phyloP scores from a whole-genome alignment of 2,797 vertebrate species.

The Malacoraja senta region DNA sequence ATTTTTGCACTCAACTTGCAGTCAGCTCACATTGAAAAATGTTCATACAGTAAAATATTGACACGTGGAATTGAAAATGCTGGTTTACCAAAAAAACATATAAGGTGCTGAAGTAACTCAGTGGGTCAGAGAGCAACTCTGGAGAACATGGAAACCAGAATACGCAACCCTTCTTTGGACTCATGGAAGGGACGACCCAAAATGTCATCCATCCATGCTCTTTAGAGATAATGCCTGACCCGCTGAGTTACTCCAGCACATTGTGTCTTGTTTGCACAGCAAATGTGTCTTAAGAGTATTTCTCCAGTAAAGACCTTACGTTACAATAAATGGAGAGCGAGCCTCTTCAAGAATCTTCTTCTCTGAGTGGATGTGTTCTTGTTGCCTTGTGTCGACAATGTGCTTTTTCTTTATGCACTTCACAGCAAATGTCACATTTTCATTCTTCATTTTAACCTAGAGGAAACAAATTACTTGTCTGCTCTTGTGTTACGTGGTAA shows the following conservation, averaged over 20 bases:
- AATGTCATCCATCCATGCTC: too few relatives aligned
- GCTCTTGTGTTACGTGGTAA: neutral
- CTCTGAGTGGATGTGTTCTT: slow-evolving; percentile 86
- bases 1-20: neutral
- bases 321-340: slow-evolving; percentile 80
- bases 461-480: slow-evolving; percentile 20
- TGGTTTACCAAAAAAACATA: too few relatives aligned
- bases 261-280: neutral
- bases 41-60: too few relatives aligned
- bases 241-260: too few relatives aligned
- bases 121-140: too few relatives aligned
- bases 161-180: too few relatives aligned
- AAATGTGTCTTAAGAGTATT: neutral
- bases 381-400: slow-evolving; percentile 80
- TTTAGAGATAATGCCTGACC: too few relatives aligned
- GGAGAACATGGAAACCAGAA: too few relatives aligned
- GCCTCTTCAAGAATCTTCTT: slow-evolving; percentile 79
- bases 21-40: neutral
- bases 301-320: slow-evolving; percentile 58
- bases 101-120: too few relatives aligned
- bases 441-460: slow-evolving; percentile 79
- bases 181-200: too few relatives aligned
- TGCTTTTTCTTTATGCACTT: slow-evolving; percentile 90
- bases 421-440: slow-evolving; percentile 76
- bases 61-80: too few relatives aligned